Evolutionary conservation across 1,140 invertebrate species (phyloP).

Genomic region (Drosophila kohkoa): DNA sequence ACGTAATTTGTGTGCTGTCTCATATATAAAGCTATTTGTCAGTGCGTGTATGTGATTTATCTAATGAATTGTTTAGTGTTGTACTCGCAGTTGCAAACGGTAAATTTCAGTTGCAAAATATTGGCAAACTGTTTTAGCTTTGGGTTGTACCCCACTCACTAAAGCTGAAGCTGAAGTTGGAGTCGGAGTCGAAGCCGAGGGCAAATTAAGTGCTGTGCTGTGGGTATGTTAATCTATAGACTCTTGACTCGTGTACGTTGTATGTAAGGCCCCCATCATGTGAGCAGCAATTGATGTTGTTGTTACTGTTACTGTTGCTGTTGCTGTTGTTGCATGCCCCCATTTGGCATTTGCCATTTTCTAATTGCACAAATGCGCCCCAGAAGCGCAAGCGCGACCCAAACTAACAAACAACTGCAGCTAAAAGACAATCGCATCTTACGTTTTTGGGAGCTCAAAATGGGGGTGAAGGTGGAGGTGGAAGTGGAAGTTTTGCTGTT

Average conservation of each 20-base stretch:
- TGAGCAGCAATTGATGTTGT: slow-evolving; percentile 5
- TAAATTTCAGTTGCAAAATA: slow-evolving; percentile 47
- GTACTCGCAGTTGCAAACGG: slow-evolving; percentile 21
- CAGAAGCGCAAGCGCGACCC: slow-evolving; percentile 49
- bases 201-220: slow-evolving; percentile 51
- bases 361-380: slow-evolving; percentile 62
- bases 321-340: slow-evolving; percentile 53
- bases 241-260: slow-evolving; percentile 20
- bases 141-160: not conserved
- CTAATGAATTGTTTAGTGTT: slow-evolving; percentile 36
- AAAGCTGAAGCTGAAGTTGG: not conserved
- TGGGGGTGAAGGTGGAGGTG: not conserved
- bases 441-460: not conserved
- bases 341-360: slow-evolving; percentile 65
- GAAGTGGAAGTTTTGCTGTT: not conserved
- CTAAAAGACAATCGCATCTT: slow-evolving; percentile 46
- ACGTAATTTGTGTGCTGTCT: slow-evolving; percentile 13
- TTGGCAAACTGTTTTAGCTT: slow-evolving; percentile 41
- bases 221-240: slow-evolving; percentile 57
- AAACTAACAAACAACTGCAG: slow-evolving; percentile 36
- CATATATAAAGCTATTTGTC: slow-evolving; percentile 48
- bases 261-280: slow-evolving; percentile 49
- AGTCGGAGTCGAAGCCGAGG: slow-evolving; percentile 19
- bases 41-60: slow-evolving; percentile 47
- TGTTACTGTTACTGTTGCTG: slow-evolving; percentile 1